Percentiles rank a stretch among this genome's conserved stretches.
phyloP scores from a whole-genome alignment of 2,113 vertebrate species.

The Butorides virescens region DNA sequence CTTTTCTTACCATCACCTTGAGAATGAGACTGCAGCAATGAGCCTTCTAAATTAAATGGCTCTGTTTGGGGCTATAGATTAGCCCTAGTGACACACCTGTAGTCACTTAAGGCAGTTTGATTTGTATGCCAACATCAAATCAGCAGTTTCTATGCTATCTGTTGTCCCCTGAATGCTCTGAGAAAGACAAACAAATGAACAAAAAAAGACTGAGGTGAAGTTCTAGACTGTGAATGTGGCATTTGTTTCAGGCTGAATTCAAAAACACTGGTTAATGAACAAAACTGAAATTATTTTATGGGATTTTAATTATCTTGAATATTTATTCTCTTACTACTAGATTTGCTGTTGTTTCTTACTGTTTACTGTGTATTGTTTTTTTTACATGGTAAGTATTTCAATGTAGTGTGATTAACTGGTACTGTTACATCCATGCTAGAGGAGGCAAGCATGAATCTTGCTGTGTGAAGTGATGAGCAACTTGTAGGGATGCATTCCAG shows the following conservation, averaged over 20 bases:
- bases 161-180: rapidly evolving
- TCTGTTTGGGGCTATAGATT: neutral
- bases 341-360: neutral
- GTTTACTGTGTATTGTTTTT: neutral
- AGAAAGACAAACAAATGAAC: too few species aligned
- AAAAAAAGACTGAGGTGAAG: neutral
- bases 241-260: neutral
- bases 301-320: neutral
- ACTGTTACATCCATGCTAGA: neutral
- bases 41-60: neutral
- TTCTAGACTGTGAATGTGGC: neutral
- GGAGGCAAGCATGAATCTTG: neutral
- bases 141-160: neutral
- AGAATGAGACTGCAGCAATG: neutral
- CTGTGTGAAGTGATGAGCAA: neutral
- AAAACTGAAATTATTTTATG: neutral
- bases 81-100: neutral
- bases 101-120: neutral
- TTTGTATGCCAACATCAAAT: neutral
- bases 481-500: neutral
- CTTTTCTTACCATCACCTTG: neutral
- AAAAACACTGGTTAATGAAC: neutral
- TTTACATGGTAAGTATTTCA: neutral
- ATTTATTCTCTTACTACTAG: neutral
- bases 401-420: neutral